These are phyloP conservation scores for Drosophila nikananu DNA, from an alignment of 1,140 invertebrate genomes.

Conservation along the genomic window DNA sequence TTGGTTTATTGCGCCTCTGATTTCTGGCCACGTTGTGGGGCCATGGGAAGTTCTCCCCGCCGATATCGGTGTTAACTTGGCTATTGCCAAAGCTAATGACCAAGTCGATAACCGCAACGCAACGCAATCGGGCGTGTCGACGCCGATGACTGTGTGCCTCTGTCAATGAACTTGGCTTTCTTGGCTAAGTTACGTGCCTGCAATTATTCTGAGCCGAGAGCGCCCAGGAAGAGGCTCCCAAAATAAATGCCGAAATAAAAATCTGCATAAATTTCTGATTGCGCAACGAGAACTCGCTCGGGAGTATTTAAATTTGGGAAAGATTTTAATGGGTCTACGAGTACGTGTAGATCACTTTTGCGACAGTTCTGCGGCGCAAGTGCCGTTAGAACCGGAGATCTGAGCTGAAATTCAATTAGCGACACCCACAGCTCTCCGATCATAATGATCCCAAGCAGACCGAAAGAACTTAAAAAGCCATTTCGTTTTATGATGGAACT, in stretches of 20 bases:
- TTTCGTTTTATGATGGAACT: constrained; percentile 74
- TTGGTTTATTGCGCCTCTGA: constrained; percentile 32
- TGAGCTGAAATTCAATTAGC: constrained; percentile 78
- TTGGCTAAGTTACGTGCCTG: constrained; percentile 61
- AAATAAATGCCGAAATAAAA: constrained; percentile 16
- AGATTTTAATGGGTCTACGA: constrained; percentile 39
- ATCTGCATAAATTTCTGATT: constrained; percentile 58
- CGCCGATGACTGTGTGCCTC: constrained; percentile 37
- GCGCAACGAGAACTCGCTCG: constrained; percentile 53
- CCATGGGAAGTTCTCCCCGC: constrained; percentile 14
- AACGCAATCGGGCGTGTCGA: constrained; percentile 71
- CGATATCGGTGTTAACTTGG: constrained; percentile 34
- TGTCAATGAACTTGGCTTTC: constrained; percentile 74
- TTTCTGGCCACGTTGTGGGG: constrained; percentile 26
- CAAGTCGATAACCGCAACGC: constrained; percentile 58
- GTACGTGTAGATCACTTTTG: constrained; percentile 45
- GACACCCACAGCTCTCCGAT: constrained; percentile 65
- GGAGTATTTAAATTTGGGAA: constrained; percentile 28
- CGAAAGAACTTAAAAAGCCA: constrained; percentile 70
- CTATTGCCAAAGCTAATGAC: constrained; percentile 62
- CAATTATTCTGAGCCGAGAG: constrained; percentile 65
- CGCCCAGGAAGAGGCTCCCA: constrained; percentile 8
- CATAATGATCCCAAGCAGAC: constrained; percentile 23
- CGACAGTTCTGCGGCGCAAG: constrained; percentile 41
- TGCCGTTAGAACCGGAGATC: constrained; percentile 56